A percentile compares a stretch with the other conserved stretches of the same genome.
Conservation (phyloP, 2,797 vertebrate genomes). For the Iguana delicatissima region DNA sequence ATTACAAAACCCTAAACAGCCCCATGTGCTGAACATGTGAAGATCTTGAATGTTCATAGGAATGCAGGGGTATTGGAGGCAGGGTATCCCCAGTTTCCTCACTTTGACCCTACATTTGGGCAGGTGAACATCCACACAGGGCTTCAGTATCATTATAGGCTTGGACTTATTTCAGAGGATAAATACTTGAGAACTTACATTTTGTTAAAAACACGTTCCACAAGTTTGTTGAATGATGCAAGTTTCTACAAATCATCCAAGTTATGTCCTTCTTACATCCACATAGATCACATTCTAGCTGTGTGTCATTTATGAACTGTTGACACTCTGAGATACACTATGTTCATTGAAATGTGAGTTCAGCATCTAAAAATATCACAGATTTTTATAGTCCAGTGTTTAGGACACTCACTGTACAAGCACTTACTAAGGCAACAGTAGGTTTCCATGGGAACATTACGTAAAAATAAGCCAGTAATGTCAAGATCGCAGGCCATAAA, state of each 20-base stretch:
- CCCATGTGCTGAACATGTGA: not conserved
- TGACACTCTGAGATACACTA: conserved; percentile 60
- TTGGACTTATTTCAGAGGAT: not conserved
- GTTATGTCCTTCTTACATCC: conserved; percentile 40
- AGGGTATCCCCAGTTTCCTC: not conserved
- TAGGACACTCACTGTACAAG: conserved; percentile 48
- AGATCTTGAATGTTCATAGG: not conserved
- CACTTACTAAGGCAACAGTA: conserved; percentile 43
- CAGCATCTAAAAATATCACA: conserved; percentile 78
- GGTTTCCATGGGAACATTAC: conserved; percentile 57
- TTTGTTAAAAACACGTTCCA: conserved; percentile 14
- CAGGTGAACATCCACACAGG: not conserved
- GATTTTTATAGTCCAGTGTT: conserved; percentile 57
- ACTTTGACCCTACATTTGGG: not conserved
- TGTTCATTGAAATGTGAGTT: conserved; percentile 68
- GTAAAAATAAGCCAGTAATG: not conserved
- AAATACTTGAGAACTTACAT: not conserved
- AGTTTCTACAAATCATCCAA: conserved; percentile 41
- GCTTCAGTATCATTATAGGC: not conserved
- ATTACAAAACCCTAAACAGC: no score
- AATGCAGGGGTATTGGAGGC: not conserved
- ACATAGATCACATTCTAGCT: conserved; percentile 32
- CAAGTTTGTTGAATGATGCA: conserved; percentile 30
- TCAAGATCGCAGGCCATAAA: not conserved
- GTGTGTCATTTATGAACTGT: conserved; percentile 54